Evolutionary conservation across 2,113 vertebrate genomes (phyloP).

Genomic region (Phrynosoma platyrhinos): DNA sequence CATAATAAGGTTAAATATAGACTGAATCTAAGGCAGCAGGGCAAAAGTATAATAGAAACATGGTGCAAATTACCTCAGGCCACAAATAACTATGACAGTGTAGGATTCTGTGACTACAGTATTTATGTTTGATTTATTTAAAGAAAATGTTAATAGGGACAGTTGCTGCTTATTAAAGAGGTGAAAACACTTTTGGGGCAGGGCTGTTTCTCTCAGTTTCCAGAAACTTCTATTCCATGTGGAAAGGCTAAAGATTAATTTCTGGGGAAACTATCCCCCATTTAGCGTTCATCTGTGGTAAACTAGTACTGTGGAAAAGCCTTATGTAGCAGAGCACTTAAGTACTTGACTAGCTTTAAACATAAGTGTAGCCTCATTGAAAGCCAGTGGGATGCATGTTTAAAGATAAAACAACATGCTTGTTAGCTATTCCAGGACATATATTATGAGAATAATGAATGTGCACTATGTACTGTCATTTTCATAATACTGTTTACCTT

Average conservation of each 20-base stretch:
- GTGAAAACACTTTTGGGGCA: neutral
- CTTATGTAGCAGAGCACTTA: constrained; percentile 57
- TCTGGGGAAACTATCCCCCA: neutral
- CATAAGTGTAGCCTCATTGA: neutral
- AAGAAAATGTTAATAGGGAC: neutral
- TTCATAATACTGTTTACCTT: constrained; percentile 57
- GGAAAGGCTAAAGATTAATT: neutral
- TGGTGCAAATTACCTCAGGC: too few relatives aligned
- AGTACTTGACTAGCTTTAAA: constrained; percentile 14
- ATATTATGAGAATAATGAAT: constrained; percentile 49
- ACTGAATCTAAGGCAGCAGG: neutral
- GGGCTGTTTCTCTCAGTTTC: neutral
- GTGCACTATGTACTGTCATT: constrained; percentile 48
- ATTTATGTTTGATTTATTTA: too few relatives aligned
- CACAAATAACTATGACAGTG: too few relatives aligned
- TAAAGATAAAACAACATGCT: constrained; percentile 25
- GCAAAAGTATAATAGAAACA: too few relatives aligned
- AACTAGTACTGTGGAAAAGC: neutral
- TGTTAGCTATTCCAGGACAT: constrained; percentile 51
- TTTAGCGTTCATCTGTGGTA: neutral
- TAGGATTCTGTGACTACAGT: too few relatives aligned
- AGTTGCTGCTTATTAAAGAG: neutral
- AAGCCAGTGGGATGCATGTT: constrained; percentile 52
- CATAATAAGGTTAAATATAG: neutral
- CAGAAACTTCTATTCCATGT: neutral